These are phyloP conservation scores for Megalops cyprinoides DNA, from an alignment of 2,797 vertebrate genomes.

Conservation along the genomic window DNA sequence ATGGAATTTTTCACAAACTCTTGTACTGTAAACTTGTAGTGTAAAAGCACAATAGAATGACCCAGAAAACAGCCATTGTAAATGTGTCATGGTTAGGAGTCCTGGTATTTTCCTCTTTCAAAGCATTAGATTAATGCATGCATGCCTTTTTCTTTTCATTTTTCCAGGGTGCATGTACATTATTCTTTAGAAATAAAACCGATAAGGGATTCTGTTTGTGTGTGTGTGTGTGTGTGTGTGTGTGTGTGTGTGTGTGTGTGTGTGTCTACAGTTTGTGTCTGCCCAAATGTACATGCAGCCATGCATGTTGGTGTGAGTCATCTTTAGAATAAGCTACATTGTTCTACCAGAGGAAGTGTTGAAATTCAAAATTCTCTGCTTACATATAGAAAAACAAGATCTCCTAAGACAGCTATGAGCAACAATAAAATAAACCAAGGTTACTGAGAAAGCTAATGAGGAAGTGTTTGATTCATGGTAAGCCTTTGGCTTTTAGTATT, in stretches of 20 bases:
- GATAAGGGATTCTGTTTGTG: not conserved
- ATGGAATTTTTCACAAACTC: conserved; percentile 20
- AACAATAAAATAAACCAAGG: not conserved
- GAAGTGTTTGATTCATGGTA: not conserved
- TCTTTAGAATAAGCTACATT: not conserved
- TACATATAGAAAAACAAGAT: not conserved
- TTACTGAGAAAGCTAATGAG: not conserved
- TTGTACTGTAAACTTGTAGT: not conserved
- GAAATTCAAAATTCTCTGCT: not conserved
- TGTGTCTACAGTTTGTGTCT: not conserved
- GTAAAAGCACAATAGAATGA: conserved; percentile 3
- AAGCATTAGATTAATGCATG: not conserved
- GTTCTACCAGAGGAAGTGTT: not conserved
- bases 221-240: conserved; percentile 5
- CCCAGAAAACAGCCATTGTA: conserved; percentile 12
- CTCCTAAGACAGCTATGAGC: not conserved
- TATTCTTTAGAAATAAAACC: not conserved
- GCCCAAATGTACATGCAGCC: not conserved
- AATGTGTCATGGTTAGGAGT: not conserved
- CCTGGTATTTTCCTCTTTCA: not conserved
- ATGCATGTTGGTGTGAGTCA: not conserved
- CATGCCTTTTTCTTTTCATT: not conserved
- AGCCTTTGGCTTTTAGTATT: not conserved
- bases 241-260: not conserved
- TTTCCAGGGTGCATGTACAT: not conserved